A percentile compares a stretch with the other conserved stretches of the same genome.
These are phyloP conservation scores for Zhuqinia jingwanae DNA, from an alignment of 2,888 invertebrate genomes.

Conservation along the genomic window DNA sequence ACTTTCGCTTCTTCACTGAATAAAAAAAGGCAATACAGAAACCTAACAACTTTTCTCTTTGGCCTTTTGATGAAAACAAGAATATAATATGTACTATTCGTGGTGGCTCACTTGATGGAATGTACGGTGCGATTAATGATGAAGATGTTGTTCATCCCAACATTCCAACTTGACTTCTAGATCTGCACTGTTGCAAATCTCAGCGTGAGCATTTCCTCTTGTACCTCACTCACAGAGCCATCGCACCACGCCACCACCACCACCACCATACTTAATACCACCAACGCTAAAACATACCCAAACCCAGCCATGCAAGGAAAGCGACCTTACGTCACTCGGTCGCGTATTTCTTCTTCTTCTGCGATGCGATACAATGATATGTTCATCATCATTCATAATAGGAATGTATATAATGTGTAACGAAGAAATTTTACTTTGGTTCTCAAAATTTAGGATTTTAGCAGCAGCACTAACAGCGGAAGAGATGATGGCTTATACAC, in stretches of 20 bases:
- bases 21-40: not conserved
- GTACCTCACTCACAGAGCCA: slow-evolving; percentile 8
- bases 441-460: not conserved
- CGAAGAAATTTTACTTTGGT: not conserved
- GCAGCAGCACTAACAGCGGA: not conserved
- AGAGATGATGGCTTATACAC: slow-evolving; percentile 4
- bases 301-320: not conserved
- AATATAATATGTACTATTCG: too few species aligned
- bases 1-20: slow-evolving; percentile 23
- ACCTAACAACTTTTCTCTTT: not conserved
- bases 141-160: slow-evolving; percentile 49
- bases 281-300: not conserved
- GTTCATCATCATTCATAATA: not conserved
- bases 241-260: not conserved
- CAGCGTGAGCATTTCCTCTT: slow-evolving; percentile 34
- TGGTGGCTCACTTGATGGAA: slow-evolving; percentile 23
- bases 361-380: not conserved
- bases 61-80: not conserved
- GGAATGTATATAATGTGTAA: too few species aligned
- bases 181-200: slow-evolving; percentile 54
- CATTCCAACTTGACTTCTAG: slow-evolving; percentile 55
- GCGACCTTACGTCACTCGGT: slow-evolving; percentile 19
- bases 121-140: slow-evolving; percentile 3
- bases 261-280: not conserved
- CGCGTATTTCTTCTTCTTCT: not conserved